Base-by-base conservation (phyloP, 2,113 vertebrate genomes). In the Chlamydotis undulata region DNA sequence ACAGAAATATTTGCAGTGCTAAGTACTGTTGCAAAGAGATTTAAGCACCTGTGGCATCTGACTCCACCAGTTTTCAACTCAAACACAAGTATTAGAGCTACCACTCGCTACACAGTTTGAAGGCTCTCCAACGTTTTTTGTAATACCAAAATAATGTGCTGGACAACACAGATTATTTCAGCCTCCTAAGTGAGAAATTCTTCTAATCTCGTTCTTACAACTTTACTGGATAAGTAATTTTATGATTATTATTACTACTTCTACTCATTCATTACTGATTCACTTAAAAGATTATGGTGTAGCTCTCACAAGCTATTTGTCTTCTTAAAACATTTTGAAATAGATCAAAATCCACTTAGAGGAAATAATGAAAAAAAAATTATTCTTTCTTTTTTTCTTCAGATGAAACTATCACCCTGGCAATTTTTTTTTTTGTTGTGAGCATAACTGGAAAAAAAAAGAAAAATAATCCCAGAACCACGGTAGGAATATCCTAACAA, bases 281-380 rank as follows among this genome's bases (percentile, higher is more conserved):
- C 2, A 61, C 59, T 65, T 41, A 56, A 73, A 85, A 83, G 2
- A 85, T 29, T 60, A 90, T 47, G 39, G 73, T 80, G 79, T 76
- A 95, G 94, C 83, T 90, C 95, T 94, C 83, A 83, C 22, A 87
- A 87, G 33, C 68, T 59, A 93, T 78, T 88, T 78, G 89, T 86
- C 79, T 74, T 97, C 93, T 95, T 96, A 96, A 96, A 97, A 90
- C 16, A 14, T 93, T 97, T 83, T 50, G 31, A 93, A 87, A 49
- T 10, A 28, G 14, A 76, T 21, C 8, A 82, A 89, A 83, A 77
- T 31, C 17, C 43, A 83, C 12, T 7, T 47, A 53, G 37, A 70
- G 37, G 49, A 93, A 83, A 92, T 24, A 47, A 59, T 28, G 4
- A 69, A 87, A 92, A 90, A 90, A 74, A 90, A 19, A 56, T 56